Conservation (phyloP, 2,888 invertebrate species). For the Vandiemenella viatica region DNA sequence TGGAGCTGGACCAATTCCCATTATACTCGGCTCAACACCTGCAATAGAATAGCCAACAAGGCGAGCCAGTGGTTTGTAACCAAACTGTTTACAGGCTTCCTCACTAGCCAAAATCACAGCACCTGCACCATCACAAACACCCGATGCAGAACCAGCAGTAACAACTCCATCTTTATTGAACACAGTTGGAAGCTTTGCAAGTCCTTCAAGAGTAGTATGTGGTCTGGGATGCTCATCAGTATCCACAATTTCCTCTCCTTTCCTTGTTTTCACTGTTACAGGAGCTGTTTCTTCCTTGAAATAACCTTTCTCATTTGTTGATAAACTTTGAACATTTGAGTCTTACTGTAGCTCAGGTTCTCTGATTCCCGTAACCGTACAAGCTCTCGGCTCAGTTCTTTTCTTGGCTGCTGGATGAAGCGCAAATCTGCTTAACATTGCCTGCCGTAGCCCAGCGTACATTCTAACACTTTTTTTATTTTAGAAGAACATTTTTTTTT, state of each 20-base stretch:
- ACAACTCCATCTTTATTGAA: constrained; percentile 92
- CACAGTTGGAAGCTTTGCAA: constrained; percentile 72
- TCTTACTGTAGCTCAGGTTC: too few relatives aligned
- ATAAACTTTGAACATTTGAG: too few relatives aligned
- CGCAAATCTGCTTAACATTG: too few relatives aligned
- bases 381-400: too few relatives aligned
- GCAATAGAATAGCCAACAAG: constrained; percentile 83
- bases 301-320: constrained; percentile 72
- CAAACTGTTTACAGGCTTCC: constrained; percentile 63
- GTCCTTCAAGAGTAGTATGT: constrained; percentile 67
- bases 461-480: too few relatives aligned
- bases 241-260: constrained; percentile 59
- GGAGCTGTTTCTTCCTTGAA: constrained; percentile 86
- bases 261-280: constrained; percentile 68
- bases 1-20: constrained; percentile 94
- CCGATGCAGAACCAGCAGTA: constrained; percentile 92
- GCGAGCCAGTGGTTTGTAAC: constrained; percentile 77
- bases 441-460: too few relatives aligned
- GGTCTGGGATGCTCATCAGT: constrained; percentile 90
- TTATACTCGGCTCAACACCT: constrained; percentile 92
- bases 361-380: too few relatives aligned
- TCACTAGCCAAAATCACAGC: constrained; percentile 84
- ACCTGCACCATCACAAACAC: constrained; percentile 94
- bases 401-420: too few relatives aligned
- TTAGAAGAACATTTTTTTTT: too few relatives aligned